phyloP scores from a whole-genome alignment of 2,888 invertebrate genomes.

The Zygaena filipendulae region DNA sequence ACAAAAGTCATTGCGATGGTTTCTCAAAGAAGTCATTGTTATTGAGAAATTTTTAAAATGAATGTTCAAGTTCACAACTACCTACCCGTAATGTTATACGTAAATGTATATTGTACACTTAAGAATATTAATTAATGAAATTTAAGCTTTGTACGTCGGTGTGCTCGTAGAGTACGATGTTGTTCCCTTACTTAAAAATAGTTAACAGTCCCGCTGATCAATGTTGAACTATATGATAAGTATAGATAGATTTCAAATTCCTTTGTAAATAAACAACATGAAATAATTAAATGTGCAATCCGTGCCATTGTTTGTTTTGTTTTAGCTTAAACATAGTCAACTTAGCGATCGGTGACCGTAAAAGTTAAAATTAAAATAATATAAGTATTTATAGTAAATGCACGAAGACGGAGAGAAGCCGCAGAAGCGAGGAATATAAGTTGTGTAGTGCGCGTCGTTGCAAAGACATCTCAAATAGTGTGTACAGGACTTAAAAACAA shows the following conservation, averaged over 20 bases:
- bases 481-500: constrained; percentile 38
- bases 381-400: constrained; percentile 16
- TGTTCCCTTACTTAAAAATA: constrained; percentile 21
- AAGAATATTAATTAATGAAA: constrained; percentile 40
- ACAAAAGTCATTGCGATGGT: too few species aligned
- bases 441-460: constrained; percentile 25
- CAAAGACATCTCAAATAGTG: constrained; percentile 34
- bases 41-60: too few species aligned
- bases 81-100: constrained; percentile 48
- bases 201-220: constrained; percentile 46
- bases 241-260: constrained; percentile 45
- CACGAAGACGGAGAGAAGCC: constrained; percentile 21
- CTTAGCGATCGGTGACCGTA: constrained; percentile 39
- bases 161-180: constrained; percentile 30
- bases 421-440: constrained; percentile 25
- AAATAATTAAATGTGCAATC: constrained; percentile 66
- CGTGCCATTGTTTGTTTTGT: constrained; percentile 67
- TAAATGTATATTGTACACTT: constrained; percentile 56
- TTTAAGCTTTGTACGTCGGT: constrained; percentile 20
- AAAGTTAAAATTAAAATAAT: constrained; percentile 15
- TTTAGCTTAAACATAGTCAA: constrained; percentile 63
- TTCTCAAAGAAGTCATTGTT: constrained; percentile 21
- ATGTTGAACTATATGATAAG: constrained; percentile 35
- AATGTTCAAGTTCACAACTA: constrained; percentile 50
- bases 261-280: constrained; percentile 54